Evolutionary conservation across 2,797 vertebrate genomes (phyloP), one percentile per base, ranked within the genome.

Genomic region (Girardinus metallicus): DNA sequence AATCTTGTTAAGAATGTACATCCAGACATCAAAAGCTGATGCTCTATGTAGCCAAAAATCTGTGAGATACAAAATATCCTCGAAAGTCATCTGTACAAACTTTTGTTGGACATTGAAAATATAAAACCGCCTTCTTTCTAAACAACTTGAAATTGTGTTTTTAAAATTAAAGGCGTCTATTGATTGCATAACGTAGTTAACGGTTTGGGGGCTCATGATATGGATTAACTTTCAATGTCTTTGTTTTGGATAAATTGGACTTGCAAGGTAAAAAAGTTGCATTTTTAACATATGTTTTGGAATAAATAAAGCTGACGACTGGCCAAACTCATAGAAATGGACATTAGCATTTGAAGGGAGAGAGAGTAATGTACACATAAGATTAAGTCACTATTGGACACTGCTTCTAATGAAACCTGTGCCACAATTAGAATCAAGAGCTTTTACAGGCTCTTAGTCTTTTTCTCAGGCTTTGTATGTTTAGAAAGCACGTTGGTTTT

Each of bases 1-100:
- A 77, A 83, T 84, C 62, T 76, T 15, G 53, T 74, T 83, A 86
- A 85, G 68, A 75, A 51, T 80, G 81, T n/a, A 57, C 62, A 46
- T 21, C 7, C 64, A 46, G 77, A 62, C 5, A 64, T 55, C 47
- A 60, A 78, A 87, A 76, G 74, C 66, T 78, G 51, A 49, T 26
- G 43, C 83, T 87, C 82, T 18, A 80, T 74, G 64, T 60, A 80
- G 78, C 79, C 68, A 76, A 29, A 57, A 78, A 71, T 34, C 49
- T 82, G 16, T 31, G 21, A 10, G 10, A 29, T 36, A 36, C 43
- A 47, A 47, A 23, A 66, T 36, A 46, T n/a, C 31, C 23, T 72
- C 1, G 9, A 72, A 46, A 46, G 16, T 44, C 12, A 8, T 44
- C 12, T 29, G 26, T n/a, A 1, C 2, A 16, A 29, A 44, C 12